Conservation (phyloP, 2,797 vertebrate genomes). For the Falco novaeseelandiae region DNA sequence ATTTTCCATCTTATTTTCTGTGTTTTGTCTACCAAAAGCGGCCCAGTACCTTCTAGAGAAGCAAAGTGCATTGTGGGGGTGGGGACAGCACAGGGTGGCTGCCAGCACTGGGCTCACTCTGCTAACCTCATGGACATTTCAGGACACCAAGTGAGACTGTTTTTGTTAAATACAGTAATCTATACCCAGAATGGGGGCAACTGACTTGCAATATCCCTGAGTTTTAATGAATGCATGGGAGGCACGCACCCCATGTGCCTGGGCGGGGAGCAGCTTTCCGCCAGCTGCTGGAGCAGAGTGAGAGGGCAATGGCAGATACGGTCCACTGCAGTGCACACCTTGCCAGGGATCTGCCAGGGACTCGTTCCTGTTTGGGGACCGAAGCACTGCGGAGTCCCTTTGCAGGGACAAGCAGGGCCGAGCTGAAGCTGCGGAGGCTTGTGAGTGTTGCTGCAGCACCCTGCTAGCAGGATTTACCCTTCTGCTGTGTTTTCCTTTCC, state of each 20-base stretch:
- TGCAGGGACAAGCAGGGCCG: not conserved
- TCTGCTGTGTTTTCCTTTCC: not conserved
- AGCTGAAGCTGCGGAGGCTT: not conserved
- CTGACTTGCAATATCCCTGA: not conserved
- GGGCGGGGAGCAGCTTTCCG: not conserved
- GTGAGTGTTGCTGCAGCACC: not conserved
- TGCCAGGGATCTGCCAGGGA: not conserved
- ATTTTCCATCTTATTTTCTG: not conserved
- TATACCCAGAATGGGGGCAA: not conserved
- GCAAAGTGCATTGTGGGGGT: not conserved
- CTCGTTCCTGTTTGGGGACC: not conserved
- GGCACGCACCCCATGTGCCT: too few relatives aligned
- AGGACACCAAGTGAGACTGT: not conserved
- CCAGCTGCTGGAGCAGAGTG: not conserved
- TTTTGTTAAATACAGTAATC: not conserved
- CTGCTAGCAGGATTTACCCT: not conserved
- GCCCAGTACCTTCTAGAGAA: not conserved
- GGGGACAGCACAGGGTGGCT: not conserved
- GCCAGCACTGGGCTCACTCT: not conserved
- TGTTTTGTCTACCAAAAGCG: not conserved
- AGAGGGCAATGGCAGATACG: not conserved
- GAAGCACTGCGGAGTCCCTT: not conserved
- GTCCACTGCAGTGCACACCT: not conserved
- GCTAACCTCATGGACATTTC: not conserved
- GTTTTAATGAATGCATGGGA: not conserved